Evolutionary conservation across 1,140 invertebrate species (phyloP), one percentile per base, ranked within the genome.

Genomic region (Papilio aristodemus): DNA sequence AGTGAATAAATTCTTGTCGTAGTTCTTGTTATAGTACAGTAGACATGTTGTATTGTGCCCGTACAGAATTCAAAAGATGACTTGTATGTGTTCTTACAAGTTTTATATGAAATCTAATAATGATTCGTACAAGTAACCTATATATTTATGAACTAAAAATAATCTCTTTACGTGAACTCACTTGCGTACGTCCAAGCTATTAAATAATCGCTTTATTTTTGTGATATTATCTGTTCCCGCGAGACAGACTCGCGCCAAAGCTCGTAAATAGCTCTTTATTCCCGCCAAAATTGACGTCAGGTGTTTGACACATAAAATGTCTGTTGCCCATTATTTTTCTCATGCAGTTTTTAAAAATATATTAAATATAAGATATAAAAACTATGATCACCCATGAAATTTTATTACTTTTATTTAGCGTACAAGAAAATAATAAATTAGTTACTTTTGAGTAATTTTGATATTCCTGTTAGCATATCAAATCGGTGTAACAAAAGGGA

Each of bases 231-330:
- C 46, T 54, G 46, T 54, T 10, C 46, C 19, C 19, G 43, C 46
- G 46, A 54, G 46, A 54, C 46, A 54, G 46, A 54, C 46, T 17
- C 46, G 46, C 46, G 46, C 46, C 46, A 54, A 54, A 54, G 22
- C 17, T 54, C 46, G 46, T 54, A 54, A 54, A 54, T 54, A 54
- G 19, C 46, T 22, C 19, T 54, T 54, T 54, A 54, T 54, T 54
- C 46, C 46, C 46, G 46, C 46, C 46, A 54, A 54, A 54, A 22
- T 39, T 39, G 4, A 54, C 46, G 46, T 54, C 46, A 54, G 10
- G 17, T 4, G 46, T 25, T 54, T 13, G 19, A 25, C 46, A 25
- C 10, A 54, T 54, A 54, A 54, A 54, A 54, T 32, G 27, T 32
- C 19, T 54, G 22, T 22, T 25, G 46, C 46, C 10, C 22, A 54